Conservation (phyloP, 37 sponge, comb jelly and placozoan species). For the Theonella swinhoei region DNA sequence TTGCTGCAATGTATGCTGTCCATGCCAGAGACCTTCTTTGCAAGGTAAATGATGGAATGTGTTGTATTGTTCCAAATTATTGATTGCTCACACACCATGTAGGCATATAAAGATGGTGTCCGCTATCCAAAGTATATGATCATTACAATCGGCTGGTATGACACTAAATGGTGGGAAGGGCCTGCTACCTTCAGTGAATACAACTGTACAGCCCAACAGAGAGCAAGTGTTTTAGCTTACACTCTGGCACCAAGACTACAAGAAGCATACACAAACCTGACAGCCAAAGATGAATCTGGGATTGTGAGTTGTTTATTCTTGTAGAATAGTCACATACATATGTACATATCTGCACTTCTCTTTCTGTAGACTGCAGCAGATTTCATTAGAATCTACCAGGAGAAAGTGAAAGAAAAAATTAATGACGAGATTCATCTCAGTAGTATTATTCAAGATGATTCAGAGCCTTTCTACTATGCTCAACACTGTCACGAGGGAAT, state of each 20-base stretch:
- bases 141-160: constrained; percentile 43
- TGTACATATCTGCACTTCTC: background rate
- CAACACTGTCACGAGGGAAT: constrained; percentile 63
- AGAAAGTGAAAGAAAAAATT: background rate
- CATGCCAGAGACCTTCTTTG: constrained; percentile 38
- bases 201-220: constrained; percentile 26
- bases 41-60: constrained; percentile 18
- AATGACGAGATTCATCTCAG: background rate
- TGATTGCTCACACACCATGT: background rate
- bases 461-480: constrained; percentile 21
- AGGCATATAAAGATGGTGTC: constrained; percentile 21
- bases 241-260: constrained; percentile 22
- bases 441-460: background rate
- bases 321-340: background rate
- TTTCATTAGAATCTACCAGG: background rate
- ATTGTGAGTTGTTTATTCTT: background rate
- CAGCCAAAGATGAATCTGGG: background rate
- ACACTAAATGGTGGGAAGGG: constrained; percentile 12
- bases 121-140: constrained; percentile 15
- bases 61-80: no score
- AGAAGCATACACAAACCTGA: background rate
- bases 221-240: constrained; percentile 15
- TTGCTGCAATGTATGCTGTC: constrained; percentile 15
- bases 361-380: background rate
- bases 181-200: background rate